Evolutionary conservation across 1,140 invertebrate genomes (phyloP), one percentile per base, ranked within the genome.

Genomic region (Varroa destructor): DNA sequence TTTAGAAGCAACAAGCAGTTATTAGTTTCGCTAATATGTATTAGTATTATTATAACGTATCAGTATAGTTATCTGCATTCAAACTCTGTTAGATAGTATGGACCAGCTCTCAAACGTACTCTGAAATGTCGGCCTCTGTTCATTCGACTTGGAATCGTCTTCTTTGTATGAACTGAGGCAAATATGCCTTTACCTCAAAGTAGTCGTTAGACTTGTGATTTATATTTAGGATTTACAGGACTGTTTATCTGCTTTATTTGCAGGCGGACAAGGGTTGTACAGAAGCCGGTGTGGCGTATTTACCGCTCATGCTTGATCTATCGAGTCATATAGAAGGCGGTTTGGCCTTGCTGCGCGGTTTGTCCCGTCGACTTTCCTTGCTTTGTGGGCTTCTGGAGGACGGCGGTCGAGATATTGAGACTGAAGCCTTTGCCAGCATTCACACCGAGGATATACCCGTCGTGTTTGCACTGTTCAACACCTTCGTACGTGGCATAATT

Each of bases 241-340:
- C 1, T 67, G 14, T 12, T 8, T 12, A 46, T 2, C 61, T 58
- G 3, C 12, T 42, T 6, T 3, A 37, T 43, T 67, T 40, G 12
- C 61, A 67, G 61, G 61, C 61, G 36, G 61, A 67, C 8, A 37
- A 67, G 14, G n/a, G 46, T n/a, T 43, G 61, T 40, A 12, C 61
- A 12, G 61, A 67, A 37, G 46, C 14, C 37, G 46, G 40, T 3
- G 46, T 67, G 40, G 61, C 40, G 37, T 67, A 67, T 46, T 14
- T 67, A 46, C 61, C 61, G 8, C 46, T 67, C 12, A 40, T 67
- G 12, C 61, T 67, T 1, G 61, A 67, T 67, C 37, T 67, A 2
- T n/a, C 61, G 14, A 67, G 61, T 37, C 61, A 67, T 40, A 67
- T 67, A 1, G 40, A 40, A 40, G 61, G 61, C 46, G 61, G 61